Evolutionary conservation across 2,888 invertebrate genomes (phyloP).

Genomic region (Itoplectis maculator): DNA sequence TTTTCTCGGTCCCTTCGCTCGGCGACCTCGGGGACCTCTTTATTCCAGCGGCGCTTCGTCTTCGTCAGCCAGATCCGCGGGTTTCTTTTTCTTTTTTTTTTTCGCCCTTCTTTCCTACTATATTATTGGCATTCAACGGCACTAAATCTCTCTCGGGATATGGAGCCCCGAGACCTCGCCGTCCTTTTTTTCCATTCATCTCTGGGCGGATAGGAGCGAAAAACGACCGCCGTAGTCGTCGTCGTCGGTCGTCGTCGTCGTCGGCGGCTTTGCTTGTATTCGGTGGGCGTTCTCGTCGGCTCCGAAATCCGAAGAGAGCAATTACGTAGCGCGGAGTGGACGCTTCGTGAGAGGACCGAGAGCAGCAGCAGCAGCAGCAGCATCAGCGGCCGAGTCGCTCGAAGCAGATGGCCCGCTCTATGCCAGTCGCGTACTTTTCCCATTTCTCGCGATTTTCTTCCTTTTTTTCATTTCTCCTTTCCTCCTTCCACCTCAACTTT

Average conservation of each 20-base stretch:
- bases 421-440: constrained; percentile 5
- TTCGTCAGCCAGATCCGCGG: not conserved
- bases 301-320: constrained; percentile 65
- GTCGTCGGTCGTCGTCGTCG: constrained; percentile 10
- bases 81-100: too few relatives aligned
- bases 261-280: constrained; percentile 41
- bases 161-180: not conserved
- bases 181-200: constrained; percentile 10
- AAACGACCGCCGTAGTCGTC: constrained; percentile 9
- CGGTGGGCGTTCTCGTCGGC: constrained; percentile 64
- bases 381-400: too few relatives aligned
- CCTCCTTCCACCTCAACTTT: not conserved
- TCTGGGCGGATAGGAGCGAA: constrained; percentile 18
- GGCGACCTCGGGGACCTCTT: constrained; percentile 34
- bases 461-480: constrained; percentile 17
- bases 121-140: constrained; percentile 42
- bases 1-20: constrained; percentile 10
- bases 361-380: too few relatives aligned
- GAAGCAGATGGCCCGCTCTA: constrained; percentile 66
- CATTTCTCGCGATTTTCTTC: constrained; percentile 37
- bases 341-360: constrained; percentile 1
- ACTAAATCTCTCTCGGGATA: constrained; percentile 32
- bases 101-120: constrained; percentile 1
- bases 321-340: constrained; percentile 51
- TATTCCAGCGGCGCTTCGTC: constrained; percentile 20